A percentile compares a stretch with the other conserved stretches of the same genome.
Evolutionary conservation across 2,797 vertebrate genomes (phyloP).

Genomic region (Pantherophis alleghaniensis): DNA sequence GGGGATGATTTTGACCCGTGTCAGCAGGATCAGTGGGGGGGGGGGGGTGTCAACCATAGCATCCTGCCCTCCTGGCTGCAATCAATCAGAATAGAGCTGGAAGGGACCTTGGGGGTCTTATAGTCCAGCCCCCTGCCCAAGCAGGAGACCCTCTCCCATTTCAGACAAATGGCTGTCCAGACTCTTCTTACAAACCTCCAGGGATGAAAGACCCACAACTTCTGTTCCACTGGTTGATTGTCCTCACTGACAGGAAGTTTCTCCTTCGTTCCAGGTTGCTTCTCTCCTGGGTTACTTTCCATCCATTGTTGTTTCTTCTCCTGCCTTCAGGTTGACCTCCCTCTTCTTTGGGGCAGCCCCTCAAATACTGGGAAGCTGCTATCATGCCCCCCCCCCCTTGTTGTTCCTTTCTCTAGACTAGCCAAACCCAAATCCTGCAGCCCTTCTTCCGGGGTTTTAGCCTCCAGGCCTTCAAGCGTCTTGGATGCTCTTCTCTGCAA

Average conservation of each 20-base stretch:
- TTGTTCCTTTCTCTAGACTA: neutral
- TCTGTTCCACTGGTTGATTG: neutral
- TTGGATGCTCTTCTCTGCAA: neutral
- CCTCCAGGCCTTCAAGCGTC: neutral
- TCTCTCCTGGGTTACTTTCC: neutral
- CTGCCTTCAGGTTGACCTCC: neutral
- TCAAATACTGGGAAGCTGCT: neutral
- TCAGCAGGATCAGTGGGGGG: neutral
- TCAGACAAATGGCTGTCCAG: neutral
- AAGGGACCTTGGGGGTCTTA: neutral
- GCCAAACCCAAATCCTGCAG: neutral
- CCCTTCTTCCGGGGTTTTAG: neutral
- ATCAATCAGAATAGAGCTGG: neutral
- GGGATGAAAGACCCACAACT: neutral
- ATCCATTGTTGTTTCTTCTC: neutral
- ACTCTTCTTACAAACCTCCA: neutral
- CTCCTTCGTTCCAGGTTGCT: neutral
- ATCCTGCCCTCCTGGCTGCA: neutral
- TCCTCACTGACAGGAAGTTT: accelerated
- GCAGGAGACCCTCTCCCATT: neutral
- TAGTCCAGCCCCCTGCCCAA: neutral
- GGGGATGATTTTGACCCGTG: neutral
- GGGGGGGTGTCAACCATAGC: neutral
- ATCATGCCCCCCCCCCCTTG: too few species aligned
- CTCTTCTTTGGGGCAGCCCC: neutral